Conservation (phyloP, 30 jellyfish, hydroid and myxozoan species). For the Hydra vulgaris region DNA sequence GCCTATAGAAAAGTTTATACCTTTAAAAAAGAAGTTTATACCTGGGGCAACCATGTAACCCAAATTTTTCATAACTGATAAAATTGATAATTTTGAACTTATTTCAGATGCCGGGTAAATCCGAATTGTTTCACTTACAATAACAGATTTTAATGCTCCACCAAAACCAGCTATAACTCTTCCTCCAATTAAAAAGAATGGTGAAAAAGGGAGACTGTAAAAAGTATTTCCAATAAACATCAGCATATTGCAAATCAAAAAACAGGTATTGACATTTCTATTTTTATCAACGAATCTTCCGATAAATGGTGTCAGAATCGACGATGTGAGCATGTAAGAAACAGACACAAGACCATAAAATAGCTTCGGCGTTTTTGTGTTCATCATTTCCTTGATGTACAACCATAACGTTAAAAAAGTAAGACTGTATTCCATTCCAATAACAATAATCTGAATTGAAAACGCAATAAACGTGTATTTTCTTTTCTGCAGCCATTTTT, state of each 20-base stretch:
- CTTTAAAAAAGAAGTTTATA: slow-evolving; percentile 9
- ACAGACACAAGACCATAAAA: slow-evolving; percentile 23
- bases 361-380: slow-evolving; percentile 12
- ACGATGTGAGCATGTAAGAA: slow-evolving; percentile 10
- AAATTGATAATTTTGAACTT: slow-evolving; percentile 9
- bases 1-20: slow-evolving; percentile 26
- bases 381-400: no score
- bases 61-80: slow-evolving; percentile 10
- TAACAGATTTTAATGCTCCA: no score
- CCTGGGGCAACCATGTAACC: slow-evolving; percentile 37
- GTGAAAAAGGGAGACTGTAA: slow-evolving; percentile 33
- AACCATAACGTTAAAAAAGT: no score
- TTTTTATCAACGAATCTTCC: slow-evolving; percentile 34
- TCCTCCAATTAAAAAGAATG: no score
- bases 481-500: slow-evolving; percentile 20
- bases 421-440: no score
- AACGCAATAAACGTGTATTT: not conserved
- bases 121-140: slow-evolving; percentile 22
- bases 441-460: no score
- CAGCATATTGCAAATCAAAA: slow-evolving; percentile 26
- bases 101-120: slow-evolving; percentile 1
- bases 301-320: not conserved
- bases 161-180: no score
- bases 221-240: slow-evolving; percentile 30
- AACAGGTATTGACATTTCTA: not conserved